phyloP scores from a whole-genome alignment of 2,888 invertebrate species.

The Oxyteleia sp. region DNA sequence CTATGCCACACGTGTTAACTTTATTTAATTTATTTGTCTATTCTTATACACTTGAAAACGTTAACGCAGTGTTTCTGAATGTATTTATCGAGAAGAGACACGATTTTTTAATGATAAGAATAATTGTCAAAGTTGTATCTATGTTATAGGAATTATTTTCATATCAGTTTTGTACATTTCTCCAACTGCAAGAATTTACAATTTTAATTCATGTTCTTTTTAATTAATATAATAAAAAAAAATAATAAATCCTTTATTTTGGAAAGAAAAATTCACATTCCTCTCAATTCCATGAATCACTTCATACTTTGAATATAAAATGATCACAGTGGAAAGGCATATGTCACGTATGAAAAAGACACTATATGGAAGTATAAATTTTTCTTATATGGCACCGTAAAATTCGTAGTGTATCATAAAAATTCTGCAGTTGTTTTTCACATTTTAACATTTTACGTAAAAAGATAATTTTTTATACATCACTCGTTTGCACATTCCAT shows the following conservation, averaged over 20 bases:
- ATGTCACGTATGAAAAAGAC: conserved; percentile 8
- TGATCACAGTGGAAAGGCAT: conserved; percentile 1
- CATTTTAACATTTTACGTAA: neutral
- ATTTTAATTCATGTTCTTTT: too few relatives aligned
- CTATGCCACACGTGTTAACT: too few relatives aligned
- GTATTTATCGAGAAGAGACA: too few relatives aligned
- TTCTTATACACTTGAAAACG: too few relatives aligned
- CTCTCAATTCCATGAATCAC: neutral
- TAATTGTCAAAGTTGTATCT: too few relatives aligned
- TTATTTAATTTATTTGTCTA: too few relatives aligned
- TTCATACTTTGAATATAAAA: conserved; percentile 6
- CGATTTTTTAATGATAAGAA: too few relatives aligned
- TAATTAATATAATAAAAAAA: too few relatives aligned
- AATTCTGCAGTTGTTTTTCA: neutral
- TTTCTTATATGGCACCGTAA: neutral
- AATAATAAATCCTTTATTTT: neutral
- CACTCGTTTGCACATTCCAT: neutral
- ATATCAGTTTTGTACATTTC: too few relatives aligned
- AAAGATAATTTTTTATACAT: neutral
- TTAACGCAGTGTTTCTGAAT: too few relatives aligned
- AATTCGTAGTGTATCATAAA: neutral
- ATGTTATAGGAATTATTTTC: too few relatives aligned
- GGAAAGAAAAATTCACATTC: neutral
- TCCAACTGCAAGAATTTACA: conserved; percentile 65
- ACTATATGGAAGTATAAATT: neutral